Conservation (phyloP, 64 coral and sea anemone species). For the Acropora tenuis region DNA sequence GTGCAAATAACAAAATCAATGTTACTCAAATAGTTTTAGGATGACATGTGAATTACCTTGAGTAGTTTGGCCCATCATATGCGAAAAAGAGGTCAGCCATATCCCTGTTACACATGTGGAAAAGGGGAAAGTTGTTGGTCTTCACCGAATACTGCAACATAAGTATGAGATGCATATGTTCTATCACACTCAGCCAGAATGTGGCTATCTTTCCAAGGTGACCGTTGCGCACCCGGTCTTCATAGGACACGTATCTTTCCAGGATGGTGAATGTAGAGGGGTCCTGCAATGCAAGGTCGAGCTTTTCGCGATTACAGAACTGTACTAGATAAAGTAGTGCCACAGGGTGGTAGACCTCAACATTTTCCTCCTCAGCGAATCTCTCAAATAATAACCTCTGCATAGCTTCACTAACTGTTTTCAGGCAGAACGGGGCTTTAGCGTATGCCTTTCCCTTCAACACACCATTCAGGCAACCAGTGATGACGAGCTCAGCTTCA, state of each 20-base stretch:
- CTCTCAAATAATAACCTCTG: constrained; percentile 38
- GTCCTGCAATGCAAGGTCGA: constrained; percentile 7
- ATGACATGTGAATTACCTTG: constrained; percentile 16
- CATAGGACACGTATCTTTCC: constrained; percentile 17
- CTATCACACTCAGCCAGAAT: constrained; percentile 66
- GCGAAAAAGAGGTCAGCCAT: constrained; percentile 66
- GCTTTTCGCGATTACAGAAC: constrained; percentile 16
- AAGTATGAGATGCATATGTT: constrained; percentile 35
- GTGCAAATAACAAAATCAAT: neutral
- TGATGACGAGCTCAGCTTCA: constrained; percentile 43
- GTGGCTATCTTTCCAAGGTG: constrained; percentile 14
- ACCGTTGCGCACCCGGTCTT: constrained; percentile 14
- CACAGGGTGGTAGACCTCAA: neutral
- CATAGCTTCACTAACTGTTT: constrained; percentile 59
- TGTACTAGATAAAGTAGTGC: constrained; percentile 7
- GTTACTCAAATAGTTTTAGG: neutral
- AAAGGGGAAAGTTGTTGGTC: constrained; percentile 49
- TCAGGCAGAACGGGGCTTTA: constrained; percentile 54
- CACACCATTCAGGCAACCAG: constrained; percentile 36
- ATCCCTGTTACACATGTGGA: constrained; percentile 69
- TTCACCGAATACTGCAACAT: constrained; percentile 48
- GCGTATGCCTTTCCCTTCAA: constrained; percentile 50
- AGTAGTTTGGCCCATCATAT: constrained; percentile 48
- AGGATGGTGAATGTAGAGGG: constrained; percentile 15
- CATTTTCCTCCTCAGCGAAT: constrained; percentile 33